Evolutionary conservation across 2,113 vertebrate species (phyloP), one percentile per base, ranked within the genome.

Genomic region (Leptobrachium ailaonicum): DNA sequence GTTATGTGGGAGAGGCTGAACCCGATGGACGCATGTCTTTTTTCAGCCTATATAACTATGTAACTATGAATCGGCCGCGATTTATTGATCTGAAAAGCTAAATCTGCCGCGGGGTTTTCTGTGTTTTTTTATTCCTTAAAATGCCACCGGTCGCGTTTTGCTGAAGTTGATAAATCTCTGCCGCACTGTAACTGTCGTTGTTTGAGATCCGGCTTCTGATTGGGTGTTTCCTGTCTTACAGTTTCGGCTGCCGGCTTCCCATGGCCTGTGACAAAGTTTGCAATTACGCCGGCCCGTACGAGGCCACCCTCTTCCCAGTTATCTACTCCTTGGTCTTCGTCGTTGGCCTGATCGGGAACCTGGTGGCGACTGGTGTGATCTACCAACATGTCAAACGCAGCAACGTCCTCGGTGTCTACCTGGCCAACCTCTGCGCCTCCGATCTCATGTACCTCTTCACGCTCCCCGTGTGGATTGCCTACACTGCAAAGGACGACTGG

Each of bases 371-470:
- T 40, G 68, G 82, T 6, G 56, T 82, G 5, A 76, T 83, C 13
- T 45, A 64, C 43, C 82, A 75, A 11, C 66, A 80, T 56, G 73
- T 82, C 42, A 77, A 76, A 50, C 43, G 58, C 1, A 66, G 72
- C 11, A 80, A 80, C 45, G 54, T 81, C 10, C 72, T 82, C 9
- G 77, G 73, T 1, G 66, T 85, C 5, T 85, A 85, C 69, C 83
- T 85, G 11, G 63, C 84, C 45, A 84, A 84, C 67, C 84, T 85
- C 41, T 76, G 74, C 10, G 43, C 67, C 67, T 82, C 84, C 0
- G 84, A 85, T 74, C 62, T 84, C 6, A 62, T 84, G 43, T 84
- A 84, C 54, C 47, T 85, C 7, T 54, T 64, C 56, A 81, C 83
- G 2, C 78, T 84, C 2, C 84, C 84, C 1, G 71, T 85, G 0